Evolutionary conservation across 2,888 invertebrate species (phyloP).

Genomic region (Polydesmus complanatus): DNA sequence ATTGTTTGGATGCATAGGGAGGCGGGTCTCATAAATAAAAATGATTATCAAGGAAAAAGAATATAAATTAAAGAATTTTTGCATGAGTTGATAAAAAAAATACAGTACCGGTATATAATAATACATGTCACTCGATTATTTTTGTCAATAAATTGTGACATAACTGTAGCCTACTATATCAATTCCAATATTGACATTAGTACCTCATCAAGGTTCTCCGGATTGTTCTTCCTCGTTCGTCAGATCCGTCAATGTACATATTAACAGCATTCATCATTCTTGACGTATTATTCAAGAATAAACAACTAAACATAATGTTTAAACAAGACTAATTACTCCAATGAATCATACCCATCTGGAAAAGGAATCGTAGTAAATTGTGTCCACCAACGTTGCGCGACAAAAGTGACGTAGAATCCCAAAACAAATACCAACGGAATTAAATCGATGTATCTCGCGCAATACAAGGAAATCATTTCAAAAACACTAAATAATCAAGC

Average conservation of each 20-base stretch:
- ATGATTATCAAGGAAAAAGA: no score
- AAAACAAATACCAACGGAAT: constrained; percentile 89
- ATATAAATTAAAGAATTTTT: no score
- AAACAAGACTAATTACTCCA: not conserved
- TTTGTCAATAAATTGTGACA: no score
- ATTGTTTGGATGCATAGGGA: no score
- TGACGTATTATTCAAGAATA: not conserved
- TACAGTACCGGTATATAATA: no score
- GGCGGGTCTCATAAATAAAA: no score
- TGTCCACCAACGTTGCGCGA: constrained; percentile 68
- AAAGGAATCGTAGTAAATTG: constrained; percentile 10
- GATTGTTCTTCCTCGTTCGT: constrained; percentile 68
- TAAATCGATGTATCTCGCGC: constrained; percentile 68
- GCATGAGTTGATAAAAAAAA: no score
- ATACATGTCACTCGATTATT: no score
- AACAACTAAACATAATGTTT: not conserved
- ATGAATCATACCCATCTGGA: constrained; percentile 51
- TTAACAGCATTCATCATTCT: constrained; percentile 18
- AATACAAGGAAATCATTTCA: constrained; percentile 68
- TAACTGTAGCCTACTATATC: no score
- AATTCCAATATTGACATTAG: no score
- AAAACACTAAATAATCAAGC: constrained; percentile 46
- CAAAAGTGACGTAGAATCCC: constrained; percentile 85
- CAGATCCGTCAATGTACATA: constrained; percentile 30
- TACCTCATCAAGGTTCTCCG: constrained; percentile 64